These are phyloP conservation scores for Sesamia inferens DNA, from an alignment of 2,888 invertebrate species.

Conservation along the genomic window DNA sequence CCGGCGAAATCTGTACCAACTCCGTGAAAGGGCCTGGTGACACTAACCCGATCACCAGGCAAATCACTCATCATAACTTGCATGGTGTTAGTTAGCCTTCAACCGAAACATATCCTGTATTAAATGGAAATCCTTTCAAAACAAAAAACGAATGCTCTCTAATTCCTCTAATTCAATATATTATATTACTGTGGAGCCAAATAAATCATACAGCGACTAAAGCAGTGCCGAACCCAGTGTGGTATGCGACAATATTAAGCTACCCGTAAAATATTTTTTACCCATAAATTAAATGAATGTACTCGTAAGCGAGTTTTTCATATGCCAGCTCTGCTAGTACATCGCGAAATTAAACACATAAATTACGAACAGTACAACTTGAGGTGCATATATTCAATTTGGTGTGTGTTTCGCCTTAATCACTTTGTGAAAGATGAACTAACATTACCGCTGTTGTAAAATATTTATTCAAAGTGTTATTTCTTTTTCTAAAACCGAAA, in stretches of 20 bases:
- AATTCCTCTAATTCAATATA: conserved; percentile 56
- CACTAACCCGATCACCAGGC: no score
- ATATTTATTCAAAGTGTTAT: neutral
- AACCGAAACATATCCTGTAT: neutral
- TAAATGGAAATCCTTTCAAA: conserved; percentile 12
- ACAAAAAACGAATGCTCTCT: conserved; percentile 37
- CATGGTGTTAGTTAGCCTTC: no score
- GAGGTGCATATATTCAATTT: conserved; percentile 58
- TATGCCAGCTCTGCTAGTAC: conserved; percentile 82
- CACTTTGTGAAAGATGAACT: conserved; percentile 11
- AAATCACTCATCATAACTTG: no score
- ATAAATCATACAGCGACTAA: conserved; percentile 61
- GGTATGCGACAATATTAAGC: conserved; percentile 75
- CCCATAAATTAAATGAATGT: conserved; percentile 84
- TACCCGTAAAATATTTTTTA: conserved; percentile 80
- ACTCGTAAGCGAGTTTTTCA: conserved; percentile 83
- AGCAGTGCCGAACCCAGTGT: conserved; percentile 62
- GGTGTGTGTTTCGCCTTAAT: conserved; percentile 46
- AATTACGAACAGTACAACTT: conserved; percentile 75
- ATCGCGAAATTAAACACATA: conserved; percentile 88
- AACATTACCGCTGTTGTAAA: neutral
- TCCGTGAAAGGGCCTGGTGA: no score
- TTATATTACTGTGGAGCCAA: conserved; percentile 47
- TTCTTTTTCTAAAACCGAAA: neutral
- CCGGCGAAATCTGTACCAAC: no score